phyloP scores from a whole-genome alignment of 2,113 vertebrate genomes.

The Lasiurus borealis region DNA sequence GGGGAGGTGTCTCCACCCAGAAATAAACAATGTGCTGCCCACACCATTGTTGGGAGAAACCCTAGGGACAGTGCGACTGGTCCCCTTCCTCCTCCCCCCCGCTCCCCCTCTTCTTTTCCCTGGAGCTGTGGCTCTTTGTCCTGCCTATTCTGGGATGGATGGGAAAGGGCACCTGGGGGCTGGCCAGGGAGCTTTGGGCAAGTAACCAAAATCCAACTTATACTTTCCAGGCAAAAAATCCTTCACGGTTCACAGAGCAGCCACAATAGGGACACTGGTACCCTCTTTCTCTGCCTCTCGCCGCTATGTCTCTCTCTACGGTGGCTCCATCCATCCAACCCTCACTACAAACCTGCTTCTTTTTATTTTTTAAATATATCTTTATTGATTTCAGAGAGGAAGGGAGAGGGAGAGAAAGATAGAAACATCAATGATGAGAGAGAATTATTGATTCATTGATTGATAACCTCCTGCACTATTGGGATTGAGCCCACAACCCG shows the following conservation, averaged over 20 bases:
- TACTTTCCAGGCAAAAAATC: neutral
- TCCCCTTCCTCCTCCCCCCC: too few relatives aligned
- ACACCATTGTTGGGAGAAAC: constrained; percentile 31
- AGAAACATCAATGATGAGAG: too few relatives aligned
- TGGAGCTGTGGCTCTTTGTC: neutral
- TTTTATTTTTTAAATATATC: too few relatives aligned
- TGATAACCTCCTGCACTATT: too few relatives aligned
- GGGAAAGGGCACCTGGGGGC: constrained; percentile 21
- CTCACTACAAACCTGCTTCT: neutral
- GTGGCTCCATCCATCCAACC: too few relatives aligned
- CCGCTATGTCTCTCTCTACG: neutral
- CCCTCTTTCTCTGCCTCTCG: neutral
- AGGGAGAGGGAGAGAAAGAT: too few relatives aligned
- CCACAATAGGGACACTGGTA: neutral
- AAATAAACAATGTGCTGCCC: constrained; percentile 43
- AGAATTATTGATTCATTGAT: too few relatives aligned
- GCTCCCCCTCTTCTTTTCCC: neutral
- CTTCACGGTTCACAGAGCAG: neutral
- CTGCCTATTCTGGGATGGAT: constrained; percentile 4
- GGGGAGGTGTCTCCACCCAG: constrained; percentile 52
- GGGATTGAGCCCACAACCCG: too few relatives aligned
- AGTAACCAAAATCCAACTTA: neutral
- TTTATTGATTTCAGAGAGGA: too few relatives aligned
- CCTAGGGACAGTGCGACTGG: constrained; percentile 29
- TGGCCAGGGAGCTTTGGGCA: neutral